A percentile compares a stretch with the other conserved stretches of the same genome.
Conservation (phyloP, 2,113 vertebrate genomes). For the Sebastes fasciatus region DNA sequence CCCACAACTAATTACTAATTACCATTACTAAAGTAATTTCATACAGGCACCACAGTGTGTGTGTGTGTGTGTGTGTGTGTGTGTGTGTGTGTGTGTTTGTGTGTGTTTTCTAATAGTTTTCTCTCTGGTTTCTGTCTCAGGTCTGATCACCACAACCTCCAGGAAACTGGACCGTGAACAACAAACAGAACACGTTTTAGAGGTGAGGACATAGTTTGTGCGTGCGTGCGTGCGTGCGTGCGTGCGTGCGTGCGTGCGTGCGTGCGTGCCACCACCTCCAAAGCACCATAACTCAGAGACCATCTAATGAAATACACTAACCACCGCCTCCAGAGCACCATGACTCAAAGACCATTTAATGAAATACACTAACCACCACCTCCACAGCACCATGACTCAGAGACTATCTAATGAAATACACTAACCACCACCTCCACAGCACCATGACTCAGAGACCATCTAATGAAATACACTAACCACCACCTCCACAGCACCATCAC, state of each 20-base stretch:
- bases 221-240: not conserved
- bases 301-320: too few species aligned
- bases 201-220: slow-evolving; percentile 85
- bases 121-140: slow-evolving; percentile 78
- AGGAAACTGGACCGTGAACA: slow-evolving; percentile 96
- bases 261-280: not conserved
- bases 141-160: slow-evolving; percentile 94
- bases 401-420: too few species aligned
- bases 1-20: slow-evolving; percentile 11
- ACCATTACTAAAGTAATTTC: not conserved
- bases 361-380: too few species aligned
- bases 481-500: too few species aligned
- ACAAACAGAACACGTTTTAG: slow-evolving; percentile 94
- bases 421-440: too few species aligned
- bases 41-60: not conserved
- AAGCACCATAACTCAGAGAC: too few species aligned
- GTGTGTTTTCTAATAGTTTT: slow-evolving; percentile 31
- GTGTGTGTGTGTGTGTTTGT: slow-evolving; percentile 23
- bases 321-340: too few species aligned
- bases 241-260: slow-evolving; percentile 3
- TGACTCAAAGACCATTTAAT: too few species aligned
- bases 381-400: too few species aligned
- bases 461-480: too few species aligned
- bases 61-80: slow-evolving; percentile 24
- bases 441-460: too few species aligned